These are phyloP conservation scores for Syngnathus typhle DNA, from an alignment of 2,113 vertebrate genomes.

Conservation along the genomic window DNA sequence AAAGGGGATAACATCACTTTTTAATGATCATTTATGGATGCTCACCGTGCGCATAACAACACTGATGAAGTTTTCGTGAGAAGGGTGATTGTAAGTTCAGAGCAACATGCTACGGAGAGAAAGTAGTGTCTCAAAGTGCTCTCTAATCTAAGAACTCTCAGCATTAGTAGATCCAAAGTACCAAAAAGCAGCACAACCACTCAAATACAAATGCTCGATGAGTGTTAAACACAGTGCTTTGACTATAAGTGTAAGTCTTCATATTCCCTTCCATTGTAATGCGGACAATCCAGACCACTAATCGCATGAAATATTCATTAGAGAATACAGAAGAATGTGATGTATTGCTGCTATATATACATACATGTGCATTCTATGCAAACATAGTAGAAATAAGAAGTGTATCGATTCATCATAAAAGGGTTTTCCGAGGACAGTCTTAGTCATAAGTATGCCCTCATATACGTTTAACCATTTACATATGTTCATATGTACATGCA, in stretches of 20 bases:
- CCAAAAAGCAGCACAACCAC: constrained; percentile 44
- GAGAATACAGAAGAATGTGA: constrained; percentile 40
- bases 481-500: constrained; percentile 62
- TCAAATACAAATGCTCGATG: constrained; percentile 33
- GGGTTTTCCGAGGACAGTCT: constrained; percentile 44
- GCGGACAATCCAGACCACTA: constrained; percentile 22
- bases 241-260: constrained; percentile 7
- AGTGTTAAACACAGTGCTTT: constrained; percentile 21
- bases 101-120: constrained; percentile 46
- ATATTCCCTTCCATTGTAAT: constrained; percentile 20
- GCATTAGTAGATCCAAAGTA: constrained; percentile 32
- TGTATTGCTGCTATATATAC: constrained; percentile 64
- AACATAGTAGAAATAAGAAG: constrained; percentile 62
- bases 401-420: constrained; percentile 59
- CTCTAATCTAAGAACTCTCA: constrained; percentile 46
- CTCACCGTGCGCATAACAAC: constrained; percentile 32
- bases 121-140: constrained; percentile 42
- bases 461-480: constrained; percentile 64
- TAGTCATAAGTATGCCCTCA: constrained; percentile 45
- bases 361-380: constrained; percentile 61
- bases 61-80: constrained; percentile 18
- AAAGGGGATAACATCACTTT: constrained; percentile 13
- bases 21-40: background rate
- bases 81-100: constrained; percentile 35
- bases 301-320: constrained; percentile 33